phyloP scores from a whole-genome alignment of 2,888 invertebrate species.

The Marronus borbonicus region DNA sequence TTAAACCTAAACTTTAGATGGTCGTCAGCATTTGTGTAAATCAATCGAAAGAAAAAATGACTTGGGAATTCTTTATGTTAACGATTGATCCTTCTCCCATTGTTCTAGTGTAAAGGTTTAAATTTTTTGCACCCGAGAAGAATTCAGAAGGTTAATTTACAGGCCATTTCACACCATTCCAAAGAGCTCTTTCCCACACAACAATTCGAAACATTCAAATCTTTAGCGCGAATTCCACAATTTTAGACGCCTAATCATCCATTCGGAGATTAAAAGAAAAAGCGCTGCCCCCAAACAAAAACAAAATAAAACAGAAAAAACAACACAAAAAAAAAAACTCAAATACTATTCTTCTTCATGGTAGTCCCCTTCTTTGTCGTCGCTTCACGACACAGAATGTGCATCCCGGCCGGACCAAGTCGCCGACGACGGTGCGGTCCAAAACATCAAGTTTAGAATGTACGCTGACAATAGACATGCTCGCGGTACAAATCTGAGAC shows the following conservation, averaged over 20 bases:
- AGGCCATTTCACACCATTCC: slow-evolving; percentile 29
- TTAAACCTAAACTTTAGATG: no score
- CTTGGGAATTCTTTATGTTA: not conserved
- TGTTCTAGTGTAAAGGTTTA: slow-evolving; percentile 19
- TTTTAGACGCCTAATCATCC: not conserved
- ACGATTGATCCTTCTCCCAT: not conserved
- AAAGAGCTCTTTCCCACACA: slow-evolving; percentile 20
- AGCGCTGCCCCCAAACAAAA: not conserved
- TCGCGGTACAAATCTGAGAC: slow-evolving; percentile 66
- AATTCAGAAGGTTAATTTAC: slow-evolving; percentile 1
- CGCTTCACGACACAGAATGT: slow-evolving; percentile 15
- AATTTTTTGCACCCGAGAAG: not conserved
- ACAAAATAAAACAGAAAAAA: no score
- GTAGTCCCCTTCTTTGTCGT: slow-evolving; percentile 25
- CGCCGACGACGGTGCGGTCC: slow-evolving; percentile 38
- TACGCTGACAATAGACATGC: slow-evolving; percentile 65
- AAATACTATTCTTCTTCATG: not conserved
- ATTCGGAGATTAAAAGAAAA: not conserved
- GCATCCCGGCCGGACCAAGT: slow-evolving; percentile 15
- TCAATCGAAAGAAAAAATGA: not conserved
- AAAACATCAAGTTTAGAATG: slow-evolving; percentile 62
- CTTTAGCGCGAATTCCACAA: slow-evolving; percentile 31
- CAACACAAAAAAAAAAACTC: no score
- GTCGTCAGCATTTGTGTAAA: no score
- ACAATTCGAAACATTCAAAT: slow-evolving; percentile 22